phyloP scores from a whole-genome alignment of 2,797 vertebrate genomes.

The Anguilla megastoma region DNA sequence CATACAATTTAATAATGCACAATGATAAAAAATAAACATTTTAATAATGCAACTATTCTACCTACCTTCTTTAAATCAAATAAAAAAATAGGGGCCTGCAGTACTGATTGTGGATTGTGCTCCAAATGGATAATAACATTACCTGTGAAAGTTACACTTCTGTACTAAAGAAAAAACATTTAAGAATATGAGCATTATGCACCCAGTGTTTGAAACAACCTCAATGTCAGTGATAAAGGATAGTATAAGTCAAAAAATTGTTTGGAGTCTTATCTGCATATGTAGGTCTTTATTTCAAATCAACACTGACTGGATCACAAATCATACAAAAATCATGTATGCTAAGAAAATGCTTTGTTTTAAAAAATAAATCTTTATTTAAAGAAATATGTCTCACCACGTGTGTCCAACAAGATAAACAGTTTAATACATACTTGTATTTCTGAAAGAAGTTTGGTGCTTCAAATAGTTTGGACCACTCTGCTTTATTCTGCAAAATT shows the following conservation, averaged over 20 bases:
- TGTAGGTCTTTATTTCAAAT: slow-evolving; percentile 44
- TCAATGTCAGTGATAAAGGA: slow-evolving; percentile 11
- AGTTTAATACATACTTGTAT: slow-evolving; percentile 94
- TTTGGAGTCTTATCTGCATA: slow-evolving; percentile 37
- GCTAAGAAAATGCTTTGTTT: slow-evolving; percentile 30
- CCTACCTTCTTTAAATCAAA: slow-evolving; percentile 54
- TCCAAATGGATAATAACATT: slow-evolving; percentile 39
- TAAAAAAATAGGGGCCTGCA: slow-evolving; percentile 12
- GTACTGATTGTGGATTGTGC: not conserved
- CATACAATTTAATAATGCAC: slow-evolving; percentile 57
- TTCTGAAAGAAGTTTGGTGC: slow-evolving; percentile 92
- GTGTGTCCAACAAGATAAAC: slow-evolving; percentile 67
- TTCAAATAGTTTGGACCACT: slow-evolving; percentile 94
- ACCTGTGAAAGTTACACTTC: slow-evolving; percentile 41
- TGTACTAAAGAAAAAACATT: slow-evolving; percentile 39
- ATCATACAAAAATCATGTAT: slow-evolving; percentile 25
- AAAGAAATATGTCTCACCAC: slow-evolving; percentile 59
- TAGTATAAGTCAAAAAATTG: slow-evolving; percentile 16
- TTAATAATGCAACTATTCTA: slow-evolving; percentile 49
- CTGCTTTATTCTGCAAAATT: slow-evolving; percentile 87
- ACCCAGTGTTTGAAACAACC: not conserved
- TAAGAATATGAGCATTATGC: slow-evolving; percentile 18
- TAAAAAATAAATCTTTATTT: slow-evolving; percentile 57
- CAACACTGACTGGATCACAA: slow-evolving; percentile 47
- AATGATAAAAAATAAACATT: slow-evolving; percentile 32